These are phyloP conservation scores for Dorcus hopei DNA, from an alignment of 2,888 invertebrate genomes.

Conservation along the genomic window DNA sequence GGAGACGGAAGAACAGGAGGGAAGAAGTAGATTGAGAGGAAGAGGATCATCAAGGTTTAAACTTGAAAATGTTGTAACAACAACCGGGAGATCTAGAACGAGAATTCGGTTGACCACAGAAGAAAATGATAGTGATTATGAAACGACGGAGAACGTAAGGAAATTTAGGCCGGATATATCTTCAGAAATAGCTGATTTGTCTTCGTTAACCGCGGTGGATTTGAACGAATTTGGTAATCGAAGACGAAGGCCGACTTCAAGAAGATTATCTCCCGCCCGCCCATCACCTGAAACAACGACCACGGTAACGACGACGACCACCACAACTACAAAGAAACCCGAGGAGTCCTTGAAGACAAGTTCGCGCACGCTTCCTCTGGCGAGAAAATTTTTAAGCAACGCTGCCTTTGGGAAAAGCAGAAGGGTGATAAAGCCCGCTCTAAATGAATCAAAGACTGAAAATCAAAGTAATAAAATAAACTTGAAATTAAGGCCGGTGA, in stretches of 20 bases:
- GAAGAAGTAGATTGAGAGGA: constrained; percentile 8
- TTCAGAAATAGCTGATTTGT: constrained; percentile 51
- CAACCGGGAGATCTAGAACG: constrained; percentile 18
- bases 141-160: constrained; percentile 31
- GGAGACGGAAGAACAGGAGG: not conserved
- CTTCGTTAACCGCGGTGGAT: constrained; percentile 56
- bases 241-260: constrained; percentile 6
- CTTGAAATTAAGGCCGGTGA: not conserved
- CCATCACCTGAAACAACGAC: constrained; percentile 6
- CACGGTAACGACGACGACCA: constrained; percentile 7
- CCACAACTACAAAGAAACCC: constrained; percentile 10
- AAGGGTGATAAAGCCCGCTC: constrained; percentile 6
- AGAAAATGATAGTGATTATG: constrained; percentile 33
- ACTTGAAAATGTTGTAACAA: constrained; percentile 17
- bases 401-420: constrained; percentile 18
- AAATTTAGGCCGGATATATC: constrained; percentile 41
- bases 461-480: not conserved
- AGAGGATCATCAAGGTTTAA: constrained; percentile 35
- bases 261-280: not conserved
- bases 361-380: constrained; percentile 23
- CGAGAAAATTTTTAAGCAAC: constrained; percentile 23
- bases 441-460: not conserved
- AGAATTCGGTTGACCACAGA: constrained; percentile 26
- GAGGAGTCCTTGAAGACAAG: constrained; percentile 21
- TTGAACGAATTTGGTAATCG: constrained; percentile 8